Evolutionary conservation across 1,140 invertebrate species (phyloP), one percentile per base, ranked within the genome.

Genomic region (Drosophila fuyamai): DNA sequence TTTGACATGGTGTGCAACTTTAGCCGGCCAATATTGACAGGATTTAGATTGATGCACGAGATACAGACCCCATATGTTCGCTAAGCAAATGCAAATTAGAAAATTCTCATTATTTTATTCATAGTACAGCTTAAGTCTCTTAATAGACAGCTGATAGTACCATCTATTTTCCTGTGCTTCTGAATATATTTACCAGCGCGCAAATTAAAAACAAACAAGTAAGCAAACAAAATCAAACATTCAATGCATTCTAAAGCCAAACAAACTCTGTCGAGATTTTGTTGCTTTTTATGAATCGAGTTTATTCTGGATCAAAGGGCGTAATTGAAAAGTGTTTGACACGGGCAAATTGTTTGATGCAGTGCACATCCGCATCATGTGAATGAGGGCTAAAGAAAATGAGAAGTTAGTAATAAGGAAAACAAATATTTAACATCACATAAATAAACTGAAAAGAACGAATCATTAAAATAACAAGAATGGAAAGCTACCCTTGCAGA

Each of bases 121-220:
- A 71, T 71, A 36, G 43, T 16, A 16, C 29, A 36, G 50, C 67
- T 70, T 70, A 71, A 70, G 67, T 36, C n/a, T 16, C 12, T 23
- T 53, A 68, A 56, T 67, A 46, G 36, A 50, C 16, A 54, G 13
- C 46, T 43, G 18, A 62, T 67, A 54, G 18, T 35, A 58, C 63
- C 27, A 66, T 55, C 5, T 47, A 27, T 48, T 41, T 36, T n/a
- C 23, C 13, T 59, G 13, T 16, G 41, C 50, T 47, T 48, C 29
- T 29, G 18, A 56, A 56, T 68, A 78, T 70, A 86, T 85, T 85
- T 78, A 40, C 67, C 62, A 58, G 57, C 56, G 60, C 61, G 68
- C 47, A 85, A 86, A 85, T 85, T 86, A 61, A 85, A 85, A 78
- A 57, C 78, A 85, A 85, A 85, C 81, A 85, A 67, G 75, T 38